A percentile compares a stretch with the other conserved stretches of the same genome.
These are phyloP conservation scores for Brachyrhaphis roseni DNA, from an alignment of 2,797 vertebrate genomes.

Conservation along the genomic window DNA sequence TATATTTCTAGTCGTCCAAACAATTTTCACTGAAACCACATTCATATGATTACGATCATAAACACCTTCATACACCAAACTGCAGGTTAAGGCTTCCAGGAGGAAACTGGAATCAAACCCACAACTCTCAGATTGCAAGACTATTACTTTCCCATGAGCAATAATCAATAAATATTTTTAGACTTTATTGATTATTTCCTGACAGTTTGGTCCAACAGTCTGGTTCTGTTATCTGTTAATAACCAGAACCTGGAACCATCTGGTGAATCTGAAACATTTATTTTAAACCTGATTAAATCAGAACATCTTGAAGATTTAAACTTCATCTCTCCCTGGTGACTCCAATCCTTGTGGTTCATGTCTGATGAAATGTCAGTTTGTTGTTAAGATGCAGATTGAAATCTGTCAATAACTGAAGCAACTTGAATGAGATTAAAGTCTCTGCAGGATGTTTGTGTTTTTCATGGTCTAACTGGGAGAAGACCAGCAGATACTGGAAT, in stretches of 20 bases:
- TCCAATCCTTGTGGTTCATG: neutral
- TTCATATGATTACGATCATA: neutral
- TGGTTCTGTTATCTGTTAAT: neutral
- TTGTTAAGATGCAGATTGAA: neutral
- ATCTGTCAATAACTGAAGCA: neutral
- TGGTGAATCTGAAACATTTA: neutral
- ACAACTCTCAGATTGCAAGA: neutral
- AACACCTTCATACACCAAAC: neutral
- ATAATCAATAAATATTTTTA: neutral
- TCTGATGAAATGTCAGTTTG: neutral
- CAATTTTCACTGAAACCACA: neutral
- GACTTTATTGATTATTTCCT: neutral
- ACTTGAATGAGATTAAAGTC: neutral
- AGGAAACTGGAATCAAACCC: neutral
- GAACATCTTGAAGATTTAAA: neutral
- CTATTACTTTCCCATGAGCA: neutral
- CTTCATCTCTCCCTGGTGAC: neutral
- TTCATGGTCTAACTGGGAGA: neutral
- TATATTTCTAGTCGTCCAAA: neutral
- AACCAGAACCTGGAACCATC: neutral
- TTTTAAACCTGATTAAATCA: neutral
- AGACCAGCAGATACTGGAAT: neutral
- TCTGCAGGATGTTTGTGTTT: neutral
- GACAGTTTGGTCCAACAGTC: neutral
- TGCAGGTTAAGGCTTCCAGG: neutral